phyloP scores from a whole-genome alignment of 2,888 invertebrate species.

The Rhopalosiphum nymphaeae region DNA sequence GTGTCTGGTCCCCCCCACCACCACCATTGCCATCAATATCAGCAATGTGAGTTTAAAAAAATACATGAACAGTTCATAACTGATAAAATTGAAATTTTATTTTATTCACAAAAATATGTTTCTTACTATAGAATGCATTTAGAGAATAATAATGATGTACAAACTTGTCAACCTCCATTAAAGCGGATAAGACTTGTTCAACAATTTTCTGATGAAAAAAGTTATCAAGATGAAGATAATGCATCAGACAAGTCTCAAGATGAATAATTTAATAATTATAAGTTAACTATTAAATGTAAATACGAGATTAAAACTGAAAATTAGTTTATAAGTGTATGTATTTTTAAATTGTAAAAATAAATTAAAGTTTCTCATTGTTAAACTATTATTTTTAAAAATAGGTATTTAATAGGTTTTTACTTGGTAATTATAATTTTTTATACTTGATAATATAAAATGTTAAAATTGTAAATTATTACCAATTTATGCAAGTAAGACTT shows the following conservation, averaged over 20 bases:
- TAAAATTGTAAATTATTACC: not conserved
- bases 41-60: conserved; percentile 20
- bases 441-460: not conserved
- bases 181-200: conserved; percentile 48
- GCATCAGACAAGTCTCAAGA: conserved; percentile 48
- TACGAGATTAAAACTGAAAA: not conserved
- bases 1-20: conserved; percentile 66
- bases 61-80: not conserved
- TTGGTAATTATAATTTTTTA: not conserved
- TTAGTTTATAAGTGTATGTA: not conserved
- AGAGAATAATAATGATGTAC: not conserved
- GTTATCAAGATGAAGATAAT: conserved; percentile 44
- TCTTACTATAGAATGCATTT: not conserved
- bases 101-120: not conserved
- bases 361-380: not conserved
- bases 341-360: not conserved
- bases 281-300: not conserved
- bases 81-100: not conserved
- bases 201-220: conserved; percentile 18
- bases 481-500: not conserved
- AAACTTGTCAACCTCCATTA: conserved; percentile 26
- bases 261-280: conserved; percentile 14
- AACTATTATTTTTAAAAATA: not conserved
- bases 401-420: not conserved
- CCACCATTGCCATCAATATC: conserved; percentile 25